A percentile compares a stretch with the other conserved stretches of the same genome.
These are phyloP conservation scores for Parnassius orleans DNA, from an alignment of 2,888 invertebrate genomes.

Conservation along the genomic window DNA sequence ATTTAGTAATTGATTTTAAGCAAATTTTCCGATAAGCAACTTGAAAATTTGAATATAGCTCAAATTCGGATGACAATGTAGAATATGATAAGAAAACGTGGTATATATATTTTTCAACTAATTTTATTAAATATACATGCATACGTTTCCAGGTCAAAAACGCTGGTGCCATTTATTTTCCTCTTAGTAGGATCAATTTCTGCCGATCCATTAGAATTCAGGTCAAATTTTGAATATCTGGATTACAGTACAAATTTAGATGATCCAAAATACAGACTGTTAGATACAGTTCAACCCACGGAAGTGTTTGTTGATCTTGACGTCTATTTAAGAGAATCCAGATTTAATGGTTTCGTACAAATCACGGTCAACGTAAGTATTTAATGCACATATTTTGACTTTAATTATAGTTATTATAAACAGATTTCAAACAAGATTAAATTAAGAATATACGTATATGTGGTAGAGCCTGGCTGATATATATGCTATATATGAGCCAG, in stretches of 20 bases:
- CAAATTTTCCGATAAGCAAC: too few relatives aligned
- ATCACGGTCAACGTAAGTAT: constrained; percentile 53
- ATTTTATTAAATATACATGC: not conserved
- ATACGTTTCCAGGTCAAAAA: constrained; percentile 48
- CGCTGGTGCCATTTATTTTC: constrained; percentile 46
- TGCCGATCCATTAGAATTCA: constrained; percentile 54
- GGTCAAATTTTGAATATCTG: constrained; percentile 55
- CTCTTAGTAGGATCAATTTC: constrained; percentile 48
- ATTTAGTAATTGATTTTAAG: too few relatives aligned
- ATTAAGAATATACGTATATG: too few relatives aligned
- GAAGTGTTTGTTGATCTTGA: constrained; percentile 55
- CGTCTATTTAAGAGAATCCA: constrained; percentile 49
- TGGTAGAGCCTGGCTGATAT: too few relatives aligned
- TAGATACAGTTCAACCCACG: constrained; percentile 53
- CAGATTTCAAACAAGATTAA: too few relatives aligned
- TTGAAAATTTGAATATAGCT: too few relatives aligned
- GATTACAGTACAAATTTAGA: constrained; percentile 52
- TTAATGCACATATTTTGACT: too few relatives aligned
- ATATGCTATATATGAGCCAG: too few relatives aligned
- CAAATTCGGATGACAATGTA: too few relatives aligned
- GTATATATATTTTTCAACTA: too few relatives aligned
- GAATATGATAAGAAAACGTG: too few relatives aligned
- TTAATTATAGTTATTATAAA: too few relatives aligned
- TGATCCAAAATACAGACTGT: constrained; percentile 57
- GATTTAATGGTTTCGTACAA: constrained; percentile 54